A percentile compares a stretch with the other conserved stretches of the same genome.
Conservation (phyloP, 1,140 invertebrate species). For the Saccostrea echinata region DNA sequence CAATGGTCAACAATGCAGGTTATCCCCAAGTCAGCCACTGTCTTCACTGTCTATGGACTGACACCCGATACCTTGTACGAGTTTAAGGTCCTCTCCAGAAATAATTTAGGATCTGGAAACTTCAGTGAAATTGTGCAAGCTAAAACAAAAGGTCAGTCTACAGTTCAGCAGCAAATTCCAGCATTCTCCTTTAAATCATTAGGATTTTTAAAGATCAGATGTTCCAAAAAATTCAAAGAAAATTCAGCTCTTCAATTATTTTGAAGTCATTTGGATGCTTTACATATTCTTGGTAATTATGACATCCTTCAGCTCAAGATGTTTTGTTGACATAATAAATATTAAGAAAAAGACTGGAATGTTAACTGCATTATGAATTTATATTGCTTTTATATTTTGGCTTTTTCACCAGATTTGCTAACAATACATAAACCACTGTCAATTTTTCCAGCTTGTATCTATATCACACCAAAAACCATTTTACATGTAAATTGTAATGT, state of each 20-base stretch:
- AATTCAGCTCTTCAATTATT: too few species aligned
- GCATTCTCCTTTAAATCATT: too few species aligned
- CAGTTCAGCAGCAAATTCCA: neutral
- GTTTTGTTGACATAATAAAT: neutral
- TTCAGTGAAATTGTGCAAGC: conserved; percentile 95
- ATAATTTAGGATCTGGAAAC: conserved; percentile 95
- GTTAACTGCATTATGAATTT: neutral
- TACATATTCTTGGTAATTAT: neutral
- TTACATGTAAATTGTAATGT: neutral
- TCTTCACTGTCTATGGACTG: conserved; percentile 94
- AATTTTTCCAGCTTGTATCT: conserved; percentile 5
- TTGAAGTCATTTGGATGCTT: too few species aligned
- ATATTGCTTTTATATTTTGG: neutral
- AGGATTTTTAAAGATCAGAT: too few species aligned
- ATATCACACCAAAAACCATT: conserved; percentile 12
- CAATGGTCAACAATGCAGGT: conserved; percentile 74
- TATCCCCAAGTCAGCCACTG: conserved; percentile 87
- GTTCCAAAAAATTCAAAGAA: too few species aligned
- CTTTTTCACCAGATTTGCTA: neutral
- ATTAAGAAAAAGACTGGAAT: neutral
- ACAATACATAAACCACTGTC: conserved; percentile 17
- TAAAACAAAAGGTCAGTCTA: conserved; percentile 90
- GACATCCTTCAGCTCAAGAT: neutral
- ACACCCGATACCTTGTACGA: conserved; percentile 95
- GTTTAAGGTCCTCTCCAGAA: conserved; percentile 97